Conservation (phyloP, 2,797 vertebrate species). For the Trachurus trachurus region DNA sequence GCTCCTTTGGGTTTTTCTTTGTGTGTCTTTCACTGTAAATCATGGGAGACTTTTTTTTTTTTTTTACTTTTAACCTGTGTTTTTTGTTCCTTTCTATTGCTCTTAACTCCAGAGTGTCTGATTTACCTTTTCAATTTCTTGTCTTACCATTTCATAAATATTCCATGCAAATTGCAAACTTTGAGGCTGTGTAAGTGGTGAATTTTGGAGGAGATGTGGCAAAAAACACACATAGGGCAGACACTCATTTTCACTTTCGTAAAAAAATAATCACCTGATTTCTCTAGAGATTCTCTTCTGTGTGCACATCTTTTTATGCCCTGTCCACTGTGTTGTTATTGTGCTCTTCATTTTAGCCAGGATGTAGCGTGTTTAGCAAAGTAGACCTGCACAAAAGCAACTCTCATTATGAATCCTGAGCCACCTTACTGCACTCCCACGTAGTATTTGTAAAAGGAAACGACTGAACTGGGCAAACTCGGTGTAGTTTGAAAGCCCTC, state of each 20-base stretch:
- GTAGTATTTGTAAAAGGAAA: no score
- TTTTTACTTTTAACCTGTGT: not conserved
- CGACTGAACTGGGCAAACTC: no score
- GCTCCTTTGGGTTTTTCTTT: not conserved
- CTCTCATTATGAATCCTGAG: not conserved
- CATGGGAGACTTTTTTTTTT: no score
- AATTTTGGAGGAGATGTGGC: not conserved
- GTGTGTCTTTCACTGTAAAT: not conserved
- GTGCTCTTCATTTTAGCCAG: not conserved
- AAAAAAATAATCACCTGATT: no score
- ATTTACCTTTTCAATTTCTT: not conserved
- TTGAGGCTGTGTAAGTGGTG: not conserved
- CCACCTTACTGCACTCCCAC: no score
- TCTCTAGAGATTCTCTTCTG: no score
- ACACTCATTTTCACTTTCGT: no score
- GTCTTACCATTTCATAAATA: not conserved
- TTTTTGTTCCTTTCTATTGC: not conserved
- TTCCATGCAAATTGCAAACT: not conserved
- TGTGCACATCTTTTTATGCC: not conserved
- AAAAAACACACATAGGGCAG: not conserved
- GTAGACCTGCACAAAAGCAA: not conserved
- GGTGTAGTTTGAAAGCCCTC: no score
- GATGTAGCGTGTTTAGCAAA: not conserved
- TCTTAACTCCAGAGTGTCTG: not conserved
- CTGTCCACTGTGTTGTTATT: not conserved